These are phyloP conservation scores for Aquatica leii DNA, from an alignment of 2,888 invertebrate species.

Conservation along the genomic window DNA sequence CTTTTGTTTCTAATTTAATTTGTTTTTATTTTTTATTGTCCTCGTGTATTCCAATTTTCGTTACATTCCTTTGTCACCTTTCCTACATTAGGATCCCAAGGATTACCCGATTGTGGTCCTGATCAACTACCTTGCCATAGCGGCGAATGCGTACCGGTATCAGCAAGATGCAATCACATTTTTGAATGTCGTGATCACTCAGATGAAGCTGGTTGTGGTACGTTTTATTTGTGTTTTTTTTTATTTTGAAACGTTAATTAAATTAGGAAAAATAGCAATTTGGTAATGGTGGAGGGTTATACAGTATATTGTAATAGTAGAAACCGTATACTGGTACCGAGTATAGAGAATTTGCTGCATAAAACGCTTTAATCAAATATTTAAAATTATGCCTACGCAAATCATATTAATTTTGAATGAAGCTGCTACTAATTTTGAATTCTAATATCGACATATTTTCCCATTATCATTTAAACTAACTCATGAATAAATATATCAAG, in stretches of 20 bases:
- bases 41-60: conserved; percentile 43
- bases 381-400: not conserved
- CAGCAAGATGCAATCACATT: conserved; percentile 64
- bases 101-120: conserved; percentile 48
- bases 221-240: conserved; percentile 42
- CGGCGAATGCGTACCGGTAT: conserved; percentile 60
- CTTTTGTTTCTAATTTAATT: conserved; percentile 24
- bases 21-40: conserved; percentile 39
- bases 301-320: no score
- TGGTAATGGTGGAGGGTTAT: not conserved
- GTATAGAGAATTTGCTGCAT: conserved; percentile 2
- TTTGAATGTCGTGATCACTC: conserved; percentile 69
- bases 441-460: conserved; percentile 1
- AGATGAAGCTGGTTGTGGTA: conserved; percentile 65
- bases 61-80: conserved; percentile 22
- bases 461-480: not conserved
- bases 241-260: conserved; percentile 13
- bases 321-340: not conserved
- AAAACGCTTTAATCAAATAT: not conserved
- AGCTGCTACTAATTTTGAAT: not conserved
- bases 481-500: not conserved
- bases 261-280: not conserved
- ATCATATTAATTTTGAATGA: conserved; percentile 2
- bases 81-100: conserved; percentile 47
- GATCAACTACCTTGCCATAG: conserved; percentile 62